phyloP scores from a whole-genome alignment of 1,140 invertebrate species.

The Drosophila saltans region DNA sequence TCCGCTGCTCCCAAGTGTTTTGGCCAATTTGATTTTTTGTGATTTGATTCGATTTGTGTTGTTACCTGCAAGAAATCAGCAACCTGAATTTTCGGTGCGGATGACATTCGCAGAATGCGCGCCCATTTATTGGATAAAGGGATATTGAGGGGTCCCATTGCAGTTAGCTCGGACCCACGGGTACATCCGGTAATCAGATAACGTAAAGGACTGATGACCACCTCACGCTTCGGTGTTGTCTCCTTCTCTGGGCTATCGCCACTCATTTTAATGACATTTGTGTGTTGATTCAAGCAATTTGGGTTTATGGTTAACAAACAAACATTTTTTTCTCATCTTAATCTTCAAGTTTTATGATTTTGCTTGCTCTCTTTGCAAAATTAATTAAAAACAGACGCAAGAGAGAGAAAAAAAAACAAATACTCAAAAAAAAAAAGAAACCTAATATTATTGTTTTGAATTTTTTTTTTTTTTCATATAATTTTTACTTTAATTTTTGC shows the following conservation, averaged over 20 bases:
- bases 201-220: slow-evolving; percentile 63
- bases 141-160: slow-evolving; percentile 82
- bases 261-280: slow-evolving; percentile 8
- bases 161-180: slow-evolving; percentile 50
- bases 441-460: not conserved
- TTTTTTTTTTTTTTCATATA: not conserved
- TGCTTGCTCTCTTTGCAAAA: not conserved
- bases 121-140: slow-evolving; percentile 85
- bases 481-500: not conserved
- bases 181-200: slow-evolving; percentile 73
- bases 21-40: slow-evolving; percentile 15
- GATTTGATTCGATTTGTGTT: not conserved
- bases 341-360: not conserved
- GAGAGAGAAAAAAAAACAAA: not conserved
- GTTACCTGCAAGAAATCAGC: slow-evolving; percentile 84
- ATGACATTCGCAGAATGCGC: slow-evolving; percentile 84
- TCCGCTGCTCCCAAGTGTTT: not conserved
- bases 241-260: slow-evolving; percentile 36
- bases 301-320: slow-evolving; percentile 1
- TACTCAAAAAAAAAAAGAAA: not conserved
- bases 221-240: slow-evolving; percentile 60
- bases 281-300: not conserved
- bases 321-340: not conserved
- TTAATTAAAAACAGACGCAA: too few relatives aligned
- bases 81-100: slow-evolving; percentile 75